Evolutionary conservation across 2,888 invertebrate genomes (phyloP).

Genomic region (Lochmaea crataegi): DNA sequence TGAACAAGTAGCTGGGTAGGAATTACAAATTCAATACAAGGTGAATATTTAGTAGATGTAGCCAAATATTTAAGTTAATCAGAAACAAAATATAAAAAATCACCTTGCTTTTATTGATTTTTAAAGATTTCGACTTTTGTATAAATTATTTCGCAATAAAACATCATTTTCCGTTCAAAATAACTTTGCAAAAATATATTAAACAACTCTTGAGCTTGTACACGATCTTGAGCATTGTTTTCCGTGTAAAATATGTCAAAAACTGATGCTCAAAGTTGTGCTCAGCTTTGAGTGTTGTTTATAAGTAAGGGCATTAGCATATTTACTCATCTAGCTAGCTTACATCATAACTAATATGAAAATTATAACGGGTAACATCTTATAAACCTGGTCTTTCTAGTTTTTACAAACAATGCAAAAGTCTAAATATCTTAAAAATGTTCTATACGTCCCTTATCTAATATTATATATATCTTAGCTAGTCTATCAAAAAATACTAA

Average conservation of each 20-base stretch:
- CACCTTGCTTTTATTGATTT: not conserved
- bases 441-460: not conserved
- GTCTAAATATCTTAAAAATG: constrained; percentile 7
- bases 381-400: not conserved
- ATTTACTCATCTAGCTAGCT: not conserved
- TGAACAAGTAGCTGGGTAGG: not conserved
- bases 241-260: too few relatives aligned
- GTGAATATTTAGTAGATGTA: not conserved
- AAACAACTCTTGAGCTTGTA: too few relatives aligned
- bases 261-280: too few relatives aligned
- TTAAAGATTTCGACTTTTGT: not conserved
- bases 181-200: not conserved
- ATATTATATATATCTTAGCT: not conserved
- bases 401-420: constrained; percentile 17
- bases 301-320: not conserved
- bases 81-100: not conserved
- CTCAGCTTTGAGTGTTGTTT: too few relatives aligned
- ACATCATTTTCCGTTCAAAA: not conserved
- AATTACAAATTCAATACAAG: not conserved
- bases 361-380: constrained; percentile 18
- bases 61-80: too few relatives aligned
- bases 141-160: not conserved
- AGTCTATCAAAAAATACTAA: constrained; percentile 22
- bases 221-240: too few relatives aligned
- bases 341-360: constrained; percentile 1